phyloP scores from a whole-genome alignment of 2,888 invertebrate species.

The Rapana venosa region DNA sequence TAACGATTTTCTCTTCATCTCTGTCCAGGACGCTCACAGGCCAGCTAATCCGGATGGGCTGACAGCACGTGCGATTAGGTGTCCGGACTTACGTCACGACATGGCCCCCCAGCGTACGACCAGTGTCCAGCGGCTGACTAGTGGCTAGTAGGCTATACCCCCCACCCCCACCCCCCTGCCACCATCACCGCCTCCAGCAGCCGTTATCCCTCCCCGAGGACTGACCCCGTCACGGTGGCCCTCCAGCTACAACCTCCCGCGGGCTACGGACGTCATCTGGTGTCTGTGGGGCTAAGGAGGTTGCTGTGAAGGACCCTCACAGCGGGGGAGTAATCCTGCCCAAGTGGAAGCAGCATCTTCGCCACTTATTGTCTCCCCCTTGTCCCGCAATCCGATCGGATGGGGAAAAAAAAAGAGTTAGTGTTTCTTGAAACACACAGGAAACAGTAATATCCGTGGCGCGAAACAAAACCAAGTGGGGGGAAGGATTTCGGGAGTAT shows the following conservation, averaged over 20 bases:
- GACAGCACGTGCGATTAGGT: conserved; percentile 11
- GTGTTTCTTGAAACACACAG: neutral
- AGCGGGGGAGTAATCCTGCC: conserved; percentile 15
- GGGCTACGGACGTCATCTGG: neutral
- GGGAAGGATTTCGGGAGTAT: neutral
- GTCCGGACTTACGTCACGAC: conserved; percentile 3
- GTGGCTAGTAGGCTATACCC: neutral
- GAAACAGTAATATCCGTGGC: neutral
- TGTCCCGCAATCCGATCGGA: conserved; percentile 6
- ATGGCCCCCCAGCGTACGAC: neutral
- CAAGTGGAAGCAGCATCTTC: neutral
- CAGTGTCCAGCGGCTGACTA: neutral
- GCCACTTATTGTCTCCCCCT: conserved; percentile 8
- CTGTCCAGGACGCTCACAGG: neutral
- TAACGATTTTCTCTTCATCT: conserved; percentile 21
- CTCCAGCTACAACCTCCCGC: neutral
- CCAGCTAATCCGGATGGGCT: conserved; percentile 23
- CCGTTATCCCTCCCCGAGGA: neutral
- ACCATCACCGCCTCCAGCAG: no score
- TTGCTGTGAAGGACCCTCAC: neutral
- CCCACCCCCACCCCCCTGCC: no score
- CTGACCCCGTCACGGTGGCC: neutral
- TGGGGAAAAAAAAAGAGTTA: no score
- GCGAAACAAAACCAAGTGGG: neutral
- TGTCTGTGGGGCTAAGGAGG: conserved; percentile 5